Evolutionary conservation across 2,888 invertebrate species (phyloP), one percentile per base, ranked within the genome.

Genomic region (Sphaeridia pumilis): DNA sequence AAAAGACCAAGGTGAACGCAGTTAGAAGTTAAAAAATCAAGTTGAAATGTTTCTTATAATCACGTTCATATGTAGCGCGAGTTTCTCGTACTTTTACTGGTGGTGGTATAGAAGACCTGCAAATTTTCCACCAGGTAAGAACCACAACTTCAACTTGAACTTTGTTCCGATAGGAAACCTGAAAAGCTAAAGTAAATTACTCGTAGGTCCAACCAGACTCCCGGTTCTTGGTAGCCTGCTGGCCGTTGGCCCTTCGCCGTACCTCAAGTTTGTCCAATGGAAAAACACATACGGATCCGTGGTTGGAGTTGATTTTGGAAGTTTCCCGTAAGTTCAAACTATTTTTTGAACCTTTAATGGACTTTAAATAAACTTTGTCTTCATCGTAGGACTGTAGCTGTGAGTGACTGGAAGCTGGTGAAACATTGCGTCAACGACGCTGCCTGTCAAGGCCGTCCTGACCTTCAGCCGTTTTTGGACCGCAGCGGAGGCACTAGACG

Each of bases 271-370:
- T 10, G 45, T 48, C 20, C 20, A 54, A 31, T 54, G 57, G 52
- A 59, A 59, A 25, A 35, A 47, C 20, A 55, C 54, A 34, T 62
- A 62, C 38, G 60, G 60, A 10, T 58, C 62, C 22, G 51, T 62
- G 5, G 54, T 62, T 10, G 49, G 56, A 1, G 55, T 59, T 7
- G 54, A 63, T 42, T 63, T 63, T 55, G 62, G 60, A 7, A 59
- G 59, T 43, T 63, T 56, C 27, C 55, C 54, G 58, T 61, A 49
- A 54, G 50, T 46, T 34, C 2, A 17, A 31, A 4, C 4, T n/a
- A n/a, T n/a, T n/a, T n/a, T n/a, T n/a, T n/a, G n/a, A n/a, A n/a
- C n/a, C n/a, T n/a, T n/a, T n/a, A n/a, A n/a, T n/a, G n/a, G n/a
- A n/a, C n/a, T n/a, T n/a, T n/a, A n/a, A n/a, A n/a, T n/a, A n/a